These are phyloP conservation scores for Chirona hameri DNA, from an alignment of 2,888 invertebrate species.

Conservation along the genomic window DNA sequence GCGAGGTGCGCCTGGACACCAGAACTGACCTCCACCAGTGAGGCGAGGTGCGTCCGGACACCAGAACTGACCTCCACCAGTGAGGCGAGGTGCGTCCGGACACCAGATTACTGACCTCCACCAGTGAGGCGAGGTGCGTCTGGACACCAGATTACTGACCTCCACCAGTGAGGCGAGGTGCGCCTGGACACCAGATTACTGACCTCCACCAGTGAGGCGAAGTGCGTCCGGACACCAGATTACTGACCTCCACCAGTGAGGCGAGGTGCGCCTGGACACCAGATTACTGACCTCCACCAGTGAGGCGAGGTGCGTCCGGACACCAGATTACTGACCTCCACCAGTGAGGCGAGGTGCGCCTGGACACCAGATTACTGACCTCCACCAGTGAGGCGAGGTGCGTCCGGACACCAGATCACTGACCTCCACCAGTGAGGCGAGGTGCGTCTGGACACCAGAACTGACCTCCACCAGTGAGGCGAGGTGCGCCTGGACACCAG, in stretches of 20 bases:
- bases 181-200: background rate
- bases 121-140: conserved; percentile 2
- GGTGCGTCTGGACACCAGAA: conserved; percentile 3
- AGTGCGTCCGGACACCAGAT: background rate
- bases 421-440: background rate
- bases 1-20: too few relatives aligned
- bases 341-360: background rate
- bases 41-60: too few relatives aligned
- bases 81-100: conserved; percentile 5
- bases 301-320: conserved; percentile 5
- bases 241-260: background rate
- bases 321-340: background rate
- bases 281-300: background rate
- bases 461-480: background rate
- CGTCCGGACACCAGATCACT: background rate
- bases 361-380: background rate
- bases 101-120: background rate
- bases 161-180: conserved; percentile 3
- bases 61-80: background rate
- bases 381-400: conserved; percentile 3
- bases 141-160: background rate
- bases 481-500: conserved; percentile 8
- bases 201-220: background rate
- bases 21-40: too few relatives aligned
- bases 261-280: conserved; percentile 4